Evolutionary conservation across 2,797 vertebrate species (phyloP).

Genomic region (Periparus ater): DNA sequence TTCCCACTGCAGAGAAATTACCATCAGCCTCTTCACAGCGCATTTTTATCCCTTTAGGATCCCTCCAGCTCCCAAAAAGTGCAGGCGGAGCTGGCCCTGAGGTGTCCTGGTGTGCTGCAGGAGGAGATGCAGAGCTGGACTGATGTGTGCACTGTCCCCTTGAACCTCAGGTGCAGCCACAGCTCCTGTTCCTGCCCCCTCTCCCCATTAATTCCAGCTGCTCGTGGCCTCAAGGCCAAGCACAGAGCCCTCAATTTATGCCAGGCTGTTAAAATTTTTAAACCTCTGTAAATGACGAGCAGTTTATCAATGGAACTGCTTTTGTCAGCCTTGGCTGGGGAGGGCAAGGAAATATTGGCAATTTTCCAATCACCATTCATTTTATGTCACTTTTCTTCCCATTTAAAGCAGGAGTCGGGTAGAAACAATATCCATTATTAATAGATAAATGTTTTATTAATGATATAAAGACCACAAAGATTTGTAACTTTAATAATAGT

Average conservation of each 20-base stretch:
- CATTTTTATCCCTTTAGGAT: background rate
- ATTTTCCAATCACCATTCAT: slow-evolving; percentile 50
- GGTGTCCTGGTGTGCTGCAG: background rate
- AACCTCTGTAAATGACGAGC: slow-evolving; percentile 64
- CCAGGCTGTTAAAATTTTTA: slow-evolving; percentile 67
- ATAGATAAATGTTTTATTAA: slow-evolving; percentile 77
- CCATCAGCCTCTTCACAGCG: background rate
- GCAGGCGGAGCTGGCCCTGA: background rate
- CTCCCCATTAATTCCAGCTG: background rate
- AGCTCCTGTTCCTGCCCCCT: background rate
- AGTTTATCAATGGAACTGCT: slow-evolving; percentile 41
- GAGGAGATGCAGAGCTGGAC: background rate
- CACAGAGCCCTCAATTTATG: slow-evolving; percentile 40
- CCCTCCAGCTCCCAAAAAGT: background rate
- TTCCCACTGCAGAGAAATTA: background rate
- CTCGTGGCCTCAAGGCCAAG: slow-evolving; percentile 52
- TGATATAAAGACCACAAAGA: slow-evolving; percentile 69
- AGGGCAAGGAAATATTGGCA: slow-evolving; percentile 63
- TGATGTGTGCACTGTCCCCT: background rate
- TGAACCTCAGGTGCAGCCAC: background rate
- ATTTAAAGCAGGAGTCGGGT: slow-evolving; percentile 33
- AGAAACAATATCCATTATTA: slow-evolving; percentile 75
- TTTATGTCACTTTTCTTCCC: background rate
- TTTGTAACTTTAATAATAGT: slow-evolving; percentile 80
- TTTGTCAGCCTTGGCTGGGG: slow-evolving; percentile 51